Percentiles rank a stretch among this genome's conserved stretches.
Conservation (phyloP, 2,797 vertebrate genomes). For the Smutsia temminckii region DNA sequence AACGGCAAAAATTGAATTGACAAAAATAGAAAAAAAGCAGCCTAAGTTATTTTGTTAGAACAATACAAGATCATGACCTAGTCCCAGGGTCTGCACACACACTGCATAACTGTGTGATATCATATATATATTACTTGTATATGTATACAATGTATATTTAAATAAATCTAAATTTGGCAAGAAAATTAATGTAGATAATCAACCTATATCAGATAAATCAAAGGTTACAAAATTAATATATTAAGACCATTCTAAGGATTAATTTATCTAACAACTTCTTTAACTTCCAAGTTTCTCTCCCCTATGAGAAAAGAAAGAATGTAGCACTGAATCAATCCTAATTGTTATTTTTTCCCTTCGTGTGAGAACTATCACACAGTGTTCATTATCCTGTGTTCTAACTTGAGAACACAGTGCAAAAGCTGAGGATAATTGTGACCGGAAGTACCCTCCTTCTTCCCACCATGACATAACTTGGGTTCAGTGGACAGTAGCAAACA, state of each 20-base stretch:
- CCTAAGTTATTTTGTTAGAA: neutral
- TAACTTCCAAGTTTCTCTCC: neutral
- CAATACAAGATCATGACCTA: neutral
- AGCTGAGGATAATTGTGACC: neutral
- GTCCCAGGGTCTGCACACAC: neutral
- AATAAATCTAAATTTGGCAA: neutral
- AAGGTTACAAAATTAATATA: neutral
- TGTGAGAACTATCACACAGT: neutral
- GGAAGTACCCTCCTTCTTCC: constrained; percentile 58
- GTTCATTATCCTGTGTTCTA: constrained; percentile 5
- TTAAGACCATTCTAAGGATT: neutral
- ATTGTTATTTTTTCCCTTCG: neutral
- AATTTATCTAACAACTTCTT: neutral
- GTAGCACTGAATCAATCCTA: neutral
- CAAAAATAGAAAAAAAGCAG: neutral
- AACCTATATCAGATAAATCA: neutral
- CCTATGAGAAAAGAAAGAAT: neutral
- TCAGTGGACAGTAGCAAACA: constrained; percentile 71
- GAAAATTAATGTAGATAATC: neutral
- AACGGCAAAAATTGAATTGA: neutral
- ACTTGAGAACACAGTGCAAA: neutral
- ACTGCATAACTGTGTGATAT: neutral
- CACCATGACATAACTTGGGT: constrained; percentile 58
- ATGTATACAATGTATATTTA: neutral
- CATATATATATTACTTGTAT: too few species aligned